These are phyloP conservation scores for Brachypterus glaber DNA, from an alignment of 2,888 invertebrate species.

Conservation along the genomic window DNA sequence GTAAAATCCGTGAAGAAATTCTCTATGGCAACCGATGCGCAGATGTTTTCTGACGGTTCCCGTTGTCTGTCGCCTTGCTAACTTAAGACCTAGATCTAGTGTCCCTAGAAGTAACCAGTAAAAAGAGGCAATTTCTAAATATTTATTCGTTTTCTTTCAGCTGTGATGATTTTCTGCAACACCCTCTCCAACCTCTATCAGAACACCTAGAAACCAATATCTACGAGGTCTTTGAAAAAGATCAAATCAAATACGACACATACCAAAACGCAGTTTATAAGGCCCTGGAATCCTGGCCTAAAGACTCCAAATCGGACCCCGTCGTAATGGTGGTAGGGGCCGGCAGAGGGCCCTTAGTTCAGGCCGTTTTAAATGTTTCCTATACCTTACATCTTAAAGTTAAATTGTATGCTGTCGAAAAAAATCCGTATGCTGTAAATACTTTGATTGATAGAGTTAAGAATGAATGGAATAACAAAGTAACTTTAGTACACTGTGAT, in stretches of 20 bases:
- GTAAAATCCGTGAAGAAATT: too few species aligned
- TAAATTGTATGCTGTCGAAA: slow-evolving; percentile 91
- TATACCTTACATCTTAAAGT: slow-evolving; percentile 60
- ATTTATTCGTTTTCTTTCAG: slow-evolving; percentile 34
- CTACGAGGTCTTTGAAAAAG: slow-evolving; percentile 95
- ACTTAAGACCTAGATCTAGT: too few species aligned
- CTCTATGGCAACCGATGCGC: too few species aligned
- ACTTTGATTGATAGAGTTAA: slow-evolving; percentile 67
- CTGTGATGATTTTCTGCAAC: slow-evolving; percentile 89
- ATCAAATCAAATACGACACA: slow-evolving; percentile 87
- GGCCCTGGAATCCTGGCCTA: slow-evolving; percentile 57
- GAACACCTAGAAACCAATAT: slow-evolving; percentile 94
- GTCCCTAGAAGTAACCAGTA: too few species aligned
- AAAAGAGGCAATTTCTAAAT: too few species aligned
- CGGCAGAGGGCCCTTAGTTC: slow-evolving; percentile 85
- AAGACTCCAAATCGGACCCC: slow-evolving; percentile 40
- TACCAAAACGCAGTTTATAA: slow-evolving; percentile 75
- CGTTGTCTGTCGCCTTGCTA: too few species aligned
- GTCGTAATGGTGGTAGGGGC: slow-evolving; percentile 49
- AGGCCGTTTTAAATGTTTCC: slow-evolving; percentile 73
- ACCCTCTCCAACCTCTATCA: slow-evolving; percentile 84
- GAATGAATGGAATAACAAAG: slow-evolving; percentile 68
- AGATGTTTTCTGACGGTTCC: too few species aligned
- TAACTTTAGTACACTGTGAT: slow-evolving; percentile 72
- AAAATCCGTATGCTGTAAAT: slow-evolving; percentile 92